Evolutionary conservation across 1,140 invertebrate species (phyloP).

Genomic region (Gonioctena quinquepunctata): DNA sequence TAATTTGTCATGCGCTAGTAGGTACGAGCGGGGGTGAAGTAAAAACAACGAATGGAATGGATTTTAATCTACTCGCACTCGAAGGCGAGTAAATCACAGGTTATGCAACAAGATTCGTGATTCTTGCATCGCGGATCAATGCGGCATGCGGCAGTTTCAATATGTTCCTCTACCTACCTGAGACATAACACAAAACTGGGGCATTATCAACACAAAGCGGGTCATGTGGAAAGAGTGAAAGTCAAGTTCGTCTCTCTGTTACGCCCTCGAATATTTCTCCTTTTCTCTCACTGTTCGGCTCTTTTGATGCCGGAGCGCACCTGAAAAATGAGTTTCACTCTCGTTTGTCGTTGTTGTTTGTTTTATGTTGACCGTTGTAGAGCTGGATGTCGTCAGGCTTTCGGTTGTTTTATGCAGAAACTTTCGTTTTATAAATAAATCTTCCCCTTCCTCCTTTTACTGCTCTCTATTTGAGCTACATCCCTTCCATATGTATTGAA

Average conservation of each 20-base stretch:
- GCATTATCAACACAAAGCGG: neutral
- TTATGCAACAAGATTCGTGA: neutral
- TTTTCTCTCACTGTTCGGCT: neutral
- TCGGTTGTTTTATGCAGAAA: neutral
- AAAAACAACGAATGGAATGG: too few relatives aligned
- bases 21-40: too few relatives aligned
- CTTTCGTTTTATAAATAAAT: neutral
- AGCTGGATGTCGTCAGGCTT: neutral
- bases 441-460: neutral
- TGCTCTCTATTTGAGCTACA: neutral
- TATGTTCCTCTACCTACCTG: neutral
- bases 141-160: neutral
- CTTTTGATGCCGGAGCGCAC: neutral
- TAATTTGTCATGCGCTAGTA: too few relatives aligned
- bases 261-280: neutral
- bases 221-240: neutral
- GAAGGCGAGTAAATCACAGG: neutral
- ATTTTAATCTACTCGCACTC: neutral
- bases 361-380: too few relatives aligned
- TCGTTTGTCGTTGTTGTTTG: too few relatives aligned
- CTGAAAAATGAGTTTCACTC: neutral
- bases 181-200: neutral
- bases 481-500: too few relatives aligned
- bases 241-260: neutral
- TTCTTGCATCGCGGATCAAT: neutral